phyloP scores from a whole-genome alignment of 2,888 invertebrate genomes.

The Carpatolechia fugitivella region DNA sequence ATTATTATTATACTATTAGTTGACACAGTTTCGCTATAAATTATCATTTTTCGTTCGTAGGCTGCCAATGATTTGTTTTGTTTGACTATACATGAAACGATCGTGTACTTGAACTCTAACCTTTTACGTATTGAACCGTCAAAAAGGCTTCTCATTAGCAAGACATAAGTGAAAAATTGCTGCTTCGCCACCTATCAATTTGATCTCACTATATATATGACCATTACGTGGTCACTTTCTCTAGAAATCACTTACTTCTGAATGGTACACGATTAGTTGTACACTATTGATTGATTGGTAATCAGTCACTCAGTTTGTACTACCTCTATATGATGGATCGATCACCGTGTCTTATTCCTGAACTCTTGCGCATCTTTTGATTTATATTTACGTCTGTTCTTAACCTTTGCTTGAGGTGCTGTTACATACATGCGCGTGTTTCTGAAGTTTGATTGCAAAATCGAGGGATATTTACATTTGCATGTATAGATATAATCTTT shows the following conservation, averaged over 20 bases:
- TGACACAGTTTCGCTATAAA: too few species aligned
- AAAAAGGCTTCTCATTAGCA: slow-evolving; percentile 51
- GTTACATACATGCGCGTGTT: neutral
- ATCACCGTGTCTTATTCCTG: slow-evolving; percentile 11
- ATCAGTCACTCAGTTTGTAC: slow-evolving; percentile 25
- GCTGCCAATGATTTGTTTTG: neutral
- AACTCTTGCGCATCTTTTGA: slow-evolving; percentile 10
- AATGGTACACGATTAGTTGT: slow-evolving; percentile 37
- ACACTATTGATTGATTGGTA: slow-evolving; percentile 51
- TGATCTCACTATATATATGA: slow-evolving; percentile 15
- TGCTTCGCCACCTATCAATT: slow-evolving; percentile 22
- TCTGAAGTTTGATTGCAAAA: neutral
- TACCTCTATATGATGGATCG: slow-evolving; percentile 27
- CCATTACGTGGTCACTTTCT: slow-evolving; percentile 44
- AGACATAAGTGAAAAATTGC: slow-evolving; percentile 46
- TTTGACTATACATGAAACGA: slow-evolving; percentile 11
- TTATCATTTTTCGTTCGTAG: too few species aligned
- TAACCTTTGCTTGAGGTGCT: slow-evolving; percentile 12
- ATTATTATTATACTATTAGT: too few species aligned
- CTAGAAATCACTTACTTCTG: slow-evolving; percentile 38
- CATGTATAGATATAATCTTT: too few species aligned
- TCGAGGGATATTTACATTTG: neutral
- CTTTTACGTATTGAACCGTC: slow-evolving; percentile 39
- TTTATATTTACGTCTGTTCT: slow-evolving; percentile 8
- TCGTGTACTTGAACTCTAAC: slow-evolving; percentile 32